These are phyloP conservation scores for Astropecten irregularis DNA, from an alignment of 53 echinoderm and acorn worm species.

Conservation along the genomic window DNA sequence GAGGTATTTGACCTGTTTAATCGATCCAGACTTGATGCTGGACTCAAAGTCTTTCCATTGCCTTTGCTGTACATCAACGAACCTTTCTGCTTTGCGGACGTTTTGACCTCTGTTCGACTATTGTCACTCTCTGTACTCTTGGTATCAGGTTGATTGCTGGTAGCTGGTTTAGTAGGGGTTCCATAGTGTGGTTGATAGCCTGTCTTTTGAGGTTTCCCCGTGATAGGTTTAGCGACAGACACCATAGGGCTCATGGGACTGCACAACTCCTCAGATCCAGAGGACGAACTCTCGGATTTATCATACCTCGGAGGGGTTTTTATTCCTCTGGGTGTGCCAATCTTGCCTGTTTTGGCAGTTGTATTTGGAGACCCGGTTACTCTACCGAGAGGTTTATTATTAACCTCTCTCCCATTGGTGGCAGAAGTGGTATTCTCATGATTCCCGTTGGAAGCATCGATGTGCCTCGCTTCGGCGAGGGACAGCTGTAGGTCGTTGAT, in stretches of 20 bases:
- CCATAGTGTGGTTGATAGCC: constrained; percentile 34
- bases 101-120: constrained; percentile 1
- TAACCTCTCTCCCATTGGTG: constrained; percentile 42
- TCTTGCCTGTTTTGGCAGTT: constrained; percentile 64
- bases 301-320: constrained; percentile 66
- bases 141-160: constrained; percentile 1
- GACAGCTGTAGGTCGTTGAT: constrained; percentile 67
- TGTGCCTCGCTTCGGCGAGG: constrained; percentile 7
- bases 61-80: constrained; percentile 42
- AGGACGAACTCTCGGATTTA: constrained; percentile 81
- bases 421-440: constrained; percentile 37
- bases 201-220: constrained; percentile 5
- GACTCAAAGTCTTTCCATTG: constrained; percentile 41
- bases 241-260: constrained; percentile 64
- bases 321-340: constrained; percentile 56
- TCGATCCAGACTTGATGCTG: constrained; percentile 52
- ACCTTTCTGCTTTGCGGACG: constrained; percentile 31
- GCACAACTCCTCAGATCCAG: constrained; percentile 72
- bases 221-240: constrained; percentile 3
- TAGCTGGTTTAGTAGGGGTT: constrained; percentile 8
- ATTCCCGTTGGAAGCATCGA: constrained; percentile 50
- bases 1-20: constrained; percentile 38
- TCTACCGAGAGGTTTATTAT: constrained; percentile 13
- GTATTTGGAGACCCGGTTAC: constrained; percentile 50
- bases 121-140: constrained; percentile 44